These are phyloP conservation scores for Megaceryle torquata DNA, from an alignment of 2,113 vertebrate species.

Conservation along the genomic window DNA sequence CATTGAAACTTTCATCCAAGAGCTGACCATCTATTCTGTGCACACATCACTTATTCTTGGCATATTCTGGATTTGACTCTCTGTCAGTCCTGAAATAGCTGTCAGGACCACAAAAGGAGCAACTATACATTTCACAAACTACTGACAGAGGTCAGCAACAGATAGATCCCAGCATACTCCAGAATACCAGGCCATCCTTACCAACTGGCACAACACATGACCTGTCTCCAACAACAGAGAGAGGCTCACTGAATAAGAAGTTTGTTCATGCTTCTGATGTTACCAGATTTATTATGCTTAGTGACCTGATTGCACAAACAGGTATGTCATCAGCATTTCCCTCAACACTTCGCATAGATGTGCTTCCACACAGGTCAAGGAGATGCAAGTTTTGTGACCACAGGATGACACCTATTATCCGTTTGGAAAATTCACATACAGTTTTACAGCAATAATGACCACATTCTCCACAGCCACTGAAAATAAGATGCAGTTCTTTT, in stretches of 20 bases:
- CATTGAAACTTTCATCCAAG: background rate
- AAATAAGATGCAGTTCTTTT: background rate
- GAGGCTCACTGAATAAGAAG: background rate
- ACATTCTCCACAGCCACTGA: background rate
- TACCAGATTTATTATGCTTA: background rate
- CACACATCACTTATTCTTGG: background rate
- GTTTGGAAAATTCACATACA: background rate
- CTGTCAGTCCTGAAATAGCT: background rate
- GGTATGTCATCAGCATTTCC: background rate
- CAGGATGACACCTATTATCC: background rate
- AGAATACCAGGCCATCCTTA: background rate
- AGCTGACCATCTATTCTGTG: background rate
- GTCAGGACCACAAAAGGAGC: background rate
- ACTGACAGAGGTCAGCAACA: background rate
- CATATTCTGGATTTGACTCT: background rate
- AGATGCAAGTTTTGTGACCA: background rate
- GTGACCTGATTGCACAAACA: background rate
- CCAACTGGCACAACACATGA: background rate
- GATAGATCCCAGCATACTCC: background rate
- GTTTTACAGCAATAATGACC: background rate
- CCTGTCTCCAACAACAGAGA: background rate
- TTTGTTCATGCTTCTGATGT: background rate
- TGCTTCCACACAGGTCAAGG: background rate
- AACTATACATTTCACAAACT: background rate
- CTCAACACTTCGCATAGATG: background rate